These are phyloP conservation scores for Lottia gigantea DNA, from an alignment of 2,888 invertebrate species.

Conservation along the genomic window DNA sequence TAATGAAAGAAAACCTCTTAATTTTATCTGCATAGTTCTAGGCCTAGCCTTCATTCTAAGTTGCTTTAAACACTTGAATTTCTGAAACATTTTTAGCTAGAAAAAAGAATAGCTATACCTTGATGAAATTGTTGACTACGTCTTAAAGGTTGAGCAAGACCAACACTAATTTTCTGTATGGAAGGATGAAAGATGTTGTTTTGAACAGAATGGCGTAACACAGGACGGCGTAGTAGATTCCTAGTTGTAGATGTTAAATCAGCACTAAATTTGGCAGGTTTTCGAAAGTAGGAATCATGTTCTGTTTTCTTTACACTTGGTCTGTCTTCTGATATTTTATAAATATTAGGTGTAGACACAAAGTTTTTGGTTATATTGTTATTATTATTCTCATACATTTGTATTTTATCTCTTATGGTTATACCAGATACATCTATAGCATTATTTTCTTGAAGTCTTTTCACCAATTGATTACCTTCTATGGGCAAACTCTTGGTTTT, in stretches of 20 bases:
- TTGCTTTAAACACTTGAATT: no score
- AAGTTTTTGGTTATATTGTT: background rate
- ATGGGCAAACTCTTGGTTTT: background rate
- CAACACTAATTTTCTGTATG: conserved; percentile 39
- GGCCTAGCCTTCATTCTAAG: no score
- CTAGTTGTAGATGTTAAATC: background rate
- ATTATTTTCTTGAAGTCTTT: conserved; percentile 6
- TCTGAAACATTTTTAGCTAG: no score
- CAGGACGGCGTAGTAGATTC: conserved; percentile 8
- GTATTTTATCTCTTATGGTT: background rate
- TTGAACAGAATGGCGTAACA: conserved; percentile 19
- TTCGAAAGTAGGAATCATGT: background rate
- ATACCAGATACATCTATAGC: conserved; percentile 1
- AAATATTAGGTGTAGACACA: background rate
- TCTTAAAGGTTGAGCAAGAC: conserved; percentile 42
- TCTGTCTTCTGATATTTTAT: background rate
- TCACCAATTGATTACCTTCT: background rate
- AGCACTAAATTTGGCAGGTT: background rate
- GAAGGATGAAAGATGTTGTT: conserved; percentile 22
- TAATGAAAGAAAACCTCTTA: no score
- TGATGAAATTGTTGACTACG: conserved; percentile 17
- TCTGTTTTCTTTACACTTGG: background rate
- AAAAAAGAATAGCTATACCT: no score
- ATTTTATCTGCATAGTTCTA: no score
- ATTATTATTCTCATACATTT: background rate